A percentile compares a stretch with the other conserved stretches of the same genome.
Conservation (phyloP, 1,140 invertebrate genomes). For the Cydia splendana region DNA sequence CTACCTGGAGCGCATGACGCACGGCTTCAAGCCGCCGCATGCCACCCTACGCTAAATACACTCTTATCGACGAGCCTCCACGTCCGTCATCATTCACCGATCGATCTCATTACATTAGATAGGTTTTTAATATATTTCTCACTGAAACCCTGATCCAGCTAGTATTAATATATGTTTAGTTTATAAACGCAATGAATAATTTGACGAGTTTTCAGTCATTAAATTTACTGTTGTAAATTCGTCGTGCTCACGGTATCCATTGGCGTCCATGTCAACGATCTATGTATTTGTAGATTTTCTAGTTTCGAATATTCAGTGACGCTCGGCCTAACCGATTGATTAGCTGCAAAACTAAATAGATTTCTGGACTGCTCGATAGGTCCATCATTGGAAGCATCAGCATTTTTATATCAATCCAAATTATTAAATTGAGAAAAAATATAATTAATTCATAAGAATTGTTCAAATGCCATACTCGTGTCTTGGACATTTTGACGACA, state of each 20-base stretch:
- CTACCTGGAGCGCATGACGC: constrained; percentile 94
- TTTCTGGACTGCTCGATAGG: constrained; percentile 8
- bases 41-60: constrained; percentile 45
- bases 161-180: constrained; percentile 15
- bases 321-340: constrained; percentile 16
- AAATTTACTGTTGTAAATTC: constrained; percentile 6
- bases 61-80: constrained; percentile 32
- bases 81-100: constrained; percentile 10
- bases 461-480: constrained; percentile 1
- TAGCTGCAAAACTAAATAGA: constrained; percentile 13
- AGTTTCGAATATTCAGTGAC: constrained; percentile 4
- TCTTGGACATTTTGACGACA: constrained; percentile 49
- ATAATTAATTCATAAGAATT: background rate
- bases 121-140: constrained; percentile 30
- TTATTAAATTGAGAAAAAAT: background rate
- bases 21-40: constrained; percentile 86
- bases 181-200: constrained; percentile 9
- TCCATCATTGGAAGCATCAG: background rate
- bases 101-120: constrained; percentile 26
- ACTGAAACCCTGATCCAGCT: constrained; percentile 12
- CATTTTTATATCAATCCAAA: background rate
- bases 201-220: background rate
- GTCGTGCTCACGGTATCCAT: constrained; percentile 21
- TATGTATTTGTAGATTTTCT: constrained; percentile 19
- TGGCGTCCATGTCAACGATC: constrained; percentile 19